Evolutionary conservation across 2,888 invertebrate genomes (phyloP).

Genomic region (Ochropacha duplaris): DNA sequence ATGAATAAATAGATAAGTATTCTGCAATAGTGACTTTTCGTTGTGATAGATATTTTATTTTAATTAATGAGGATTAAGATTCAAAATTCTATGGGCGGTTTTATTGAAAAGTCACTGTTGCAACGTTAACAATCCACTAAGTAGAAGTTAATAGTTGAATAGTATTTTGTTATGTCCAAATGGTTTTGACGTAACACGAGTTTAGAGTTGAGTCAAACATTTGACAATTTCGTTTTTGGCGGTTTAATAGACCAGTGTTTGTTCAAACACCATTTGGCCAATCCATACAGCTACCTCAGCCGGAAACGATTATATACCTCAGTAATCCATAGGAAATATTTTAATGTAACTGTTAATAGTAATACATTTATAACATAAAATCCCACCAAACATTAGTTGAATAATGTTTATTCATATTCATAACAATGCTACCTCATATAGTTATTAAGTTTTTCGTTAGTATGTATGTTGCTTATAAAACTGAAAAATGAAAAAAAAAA

Average conservation of each 20-base stretch:
- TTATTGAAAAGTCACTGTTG: not conserved
- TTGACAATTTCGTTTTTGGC: slow-evolving; percentile 12
- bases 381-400: slow-evolving; percentile 79
- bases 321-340: slow-evolving; percentile 74
- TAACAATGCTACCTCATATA: slow-evolving; percentile 79
- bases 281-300: slow-evolving; percentile 66
- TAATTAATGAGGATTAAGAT: not conserved
- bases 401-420: slow-evolving; percentile 68
- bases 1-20: slow-evolving; percentile 3
- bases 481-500: not conserved
- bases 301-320: slow-evolving; percentile 73
- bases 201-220: slow-evolving; percentile 9
- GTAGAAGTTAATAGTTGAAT: slow-evolving; percentile 33
- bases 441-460: slow-evolving; percentile 47
- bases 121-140: slow-evolving; percentile 1
- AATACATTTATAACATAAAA: slow-evolving; percentile 67
- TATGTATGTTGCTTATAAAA: slow-evolving; percentile 25
- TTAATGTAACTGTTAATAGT: slow-evolving; percentile 60
- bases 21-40: not conserved
- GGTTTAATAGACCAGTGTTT: slow-evolving; percentile 6
- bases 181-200: slow-evolving; percentile 21
- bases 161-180: slow-evolving; percentile 40
- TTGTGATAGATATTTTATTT: not conserved
- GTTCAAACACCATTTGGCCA: slow-evolving; percentile 15
- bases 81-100: not conserved